Evolutionary conservation across 2,113 vertebrate genomes (phyloP).

Genomic region (Aegithalos caudatus): DNA sequence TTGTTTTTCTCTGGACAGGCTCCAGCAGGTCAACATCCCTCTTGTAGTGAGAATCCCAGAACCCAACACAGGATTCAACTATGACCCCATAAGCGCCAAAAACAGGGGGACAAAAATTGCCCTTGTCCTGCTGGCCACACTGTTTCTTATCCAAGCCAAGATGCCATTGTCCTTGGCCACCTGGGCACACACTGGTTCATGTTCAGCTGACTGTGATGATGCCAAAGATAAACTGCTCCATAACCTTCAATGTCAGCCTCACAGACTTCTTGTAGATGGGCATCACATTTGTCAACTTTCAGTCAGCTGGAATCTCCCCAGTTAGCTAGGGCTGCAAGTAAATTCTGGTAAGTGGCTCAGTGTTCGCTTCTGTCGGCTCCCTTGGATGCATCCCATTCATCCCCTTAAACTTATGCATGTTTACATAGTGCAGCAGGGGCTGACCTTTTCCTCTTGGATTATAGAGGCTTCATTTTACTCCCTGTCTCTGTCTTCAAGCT

Average conservation of each 20-base stretch:
- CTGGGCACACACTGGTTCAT: background rate
- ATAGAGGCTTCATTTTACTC: background rate
- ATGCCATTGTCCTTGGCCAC: background rate
- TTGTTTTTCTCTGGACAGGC: background rate
- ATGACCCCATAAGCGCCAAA: background rate
- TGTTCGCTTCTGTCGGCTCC: background rate
- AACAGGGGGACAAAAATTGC: background rate
- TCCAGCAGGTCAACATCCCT: background rate
- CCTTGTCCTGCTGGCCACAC: background rate
- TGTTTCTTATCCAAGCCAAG: background rate
- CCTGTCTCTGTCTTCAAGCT: background rate
- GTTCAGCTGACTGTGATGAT: background rate
- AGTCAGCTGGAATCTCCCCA: background rate
- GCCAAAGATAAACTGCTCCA: background rate
- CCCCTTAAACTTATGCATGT: background rate
- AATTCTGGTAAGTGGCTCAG: background rate
- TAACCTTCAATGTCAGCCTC: background rate
- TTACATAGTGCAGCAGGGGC: background rate
- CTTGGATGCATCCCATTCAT: background rate
- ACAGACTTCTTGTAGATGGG: background rate
- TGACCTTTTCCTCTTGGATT: background rate
- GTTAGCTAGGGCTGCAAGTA: background rate
- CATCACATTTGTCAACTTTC: background rate
- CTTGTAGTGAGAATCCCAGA: background rate
- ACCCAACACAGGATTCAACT: fast-evolving